Evolutionary conservation across 1,140 invertebrate genomes (phyloP).

Genomic region (Trichonephila clavata): DNA sequence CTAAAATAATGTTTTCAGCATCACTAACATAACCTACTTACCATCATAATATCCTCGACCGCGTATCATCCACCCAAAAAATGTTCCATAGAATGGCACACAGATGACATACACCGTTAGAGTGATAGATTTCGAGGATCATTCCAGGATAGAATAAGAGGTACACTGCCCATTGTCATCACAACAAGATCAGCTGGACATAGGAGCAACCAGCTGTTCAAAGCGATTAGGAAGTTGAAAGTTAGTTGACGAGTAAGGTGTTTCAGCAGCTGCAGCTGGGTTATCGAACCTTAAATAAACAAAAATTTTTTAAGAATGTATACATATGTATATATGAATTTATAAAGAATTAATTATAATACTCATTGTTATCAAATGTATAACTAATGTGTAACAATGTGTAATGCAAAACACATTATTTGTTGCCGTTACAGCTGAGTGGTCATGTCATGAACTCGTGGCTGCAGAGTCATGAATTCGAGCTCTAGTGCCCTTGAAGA

Average conservation of each 20-base stretch:
- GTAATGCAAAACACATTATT: no score
- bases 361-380: no score
- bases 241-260: constrained; percentile 89
- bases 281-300: constrained; percentile 89
- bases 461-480: no score
- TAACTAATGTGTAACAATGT: no score
- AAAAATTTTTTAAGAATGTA: not conserved
- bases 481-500: no score
- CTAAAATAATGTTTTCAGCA: not conserved
- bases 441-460: no score
- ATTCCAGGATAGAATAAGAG: constrained; percentile 88
- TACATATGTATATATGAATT: no score
- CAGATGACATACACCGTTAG: constrained; percentile 86
- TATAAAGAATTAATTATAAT: no score
- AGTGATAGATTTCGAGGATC: constrained; percentile 93
- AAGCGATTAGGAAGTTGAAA: constrained; percentile 94
- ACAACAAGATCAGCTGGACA: constrained; percentile 93
- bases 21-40: not conserved
- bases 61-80: constrained; percentile 54
- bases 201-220: constrained; percentile 94
- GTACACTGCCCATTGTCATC: constrained; percentile 98
- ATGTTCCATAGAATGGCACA: constrained; percentile 69
- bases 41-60: constrained; percentile 48
- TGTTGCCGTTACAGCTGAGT: no score
- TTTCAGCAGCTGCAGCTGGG: constrained; percentile 90